Evolutionary conservation across 2,888 invertebrate genomes (phyloP).

Genomic region (Macrophya annulata): DNA sequence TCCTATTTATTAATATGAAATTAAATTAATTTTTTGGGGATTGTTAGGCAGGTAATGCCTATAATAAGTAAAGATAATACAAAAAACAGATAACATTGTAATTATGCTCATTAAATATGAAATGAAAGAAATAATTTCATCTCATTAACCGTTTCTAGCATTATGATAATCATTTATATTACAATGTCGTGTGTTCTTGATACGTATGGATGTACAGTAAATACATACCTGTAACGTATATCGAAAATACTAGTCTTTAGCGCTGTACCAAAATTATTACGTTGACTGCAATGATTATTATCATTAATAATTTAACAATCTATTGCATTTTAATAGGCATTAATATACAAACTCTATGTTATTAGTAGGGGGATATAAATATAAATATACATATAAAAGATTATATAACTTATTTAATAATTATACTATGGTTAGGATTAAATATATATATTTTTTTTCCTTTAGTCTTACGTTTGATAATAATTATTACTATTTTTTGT

Average conservation of each 20-base stretch:
- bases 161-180: background rate
- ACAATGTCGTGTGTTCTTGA: background rate
- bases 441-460: background rate
- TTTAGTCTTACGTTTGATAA: background rate
- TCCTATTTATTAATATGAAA: background rate
- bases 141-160: background rate
- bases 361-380: background rate
- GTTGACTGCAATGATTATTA: slow-evolving; percentile 11
- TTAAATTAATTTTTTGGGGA: background rate
- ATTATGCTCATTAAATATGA: background rate
- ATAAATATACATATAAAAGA: background rate
- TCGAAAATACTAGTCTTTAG: slow-evolving; percentile 35
- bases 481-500: background rate
- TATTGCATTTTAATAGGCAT: slow-evolving; percentile 10
- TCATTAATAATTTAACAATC: background rate
- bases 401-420: background rate
- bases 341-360: slow-evolving; percentile 2
- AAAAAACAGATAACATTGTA: slow-evolving; percentile 10
- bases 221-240: background rate
- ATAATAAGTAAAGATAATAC: too few relatives aligned
- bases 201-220: background rate
- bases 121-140: background rate
- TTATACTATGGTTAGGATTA: background rate
- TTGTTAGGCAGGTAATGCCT: background rate
- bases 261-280: slow-evolving; percentile 25